Conservation (phyloP, 2,888 invertebrate genomes). For the Actias luna region DNA sequence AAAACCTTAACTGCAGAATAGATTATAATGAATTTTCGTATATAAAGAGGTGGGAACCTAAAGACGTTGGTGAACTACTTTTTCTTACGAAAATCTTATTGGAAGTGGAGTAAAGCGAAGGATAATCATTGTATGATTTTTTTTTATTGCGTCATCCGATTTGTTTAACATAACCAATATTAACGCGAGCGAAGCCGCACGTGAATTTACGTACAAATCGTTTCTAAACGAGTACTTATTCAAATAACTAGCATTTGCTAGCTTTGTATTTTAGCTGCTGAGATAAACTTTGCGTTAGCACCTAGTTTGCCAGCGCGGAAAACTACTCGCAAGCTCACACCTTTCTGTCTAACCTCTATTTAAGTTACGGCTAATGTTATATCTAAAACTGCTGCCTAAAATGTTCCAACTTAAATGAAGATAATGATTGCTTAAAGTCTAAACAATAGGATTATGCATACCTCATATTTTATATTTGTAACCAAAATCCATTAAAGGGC, state of each 20-base stretch:
- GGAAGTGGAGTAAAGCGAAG: no score
- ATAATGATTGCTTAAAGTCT: neutral
- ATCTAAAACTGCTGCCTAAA: neutral
- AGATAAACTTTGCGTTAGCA: conserved; percentile 4
- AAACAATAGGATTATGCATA: neutral
- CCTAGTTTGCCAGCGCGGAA: neutral
- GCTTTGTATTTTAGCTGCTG: neutral
- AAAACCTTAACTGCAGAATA: no score
- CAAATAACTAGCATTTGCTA: neutral
- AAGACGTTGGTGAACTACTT: no score
- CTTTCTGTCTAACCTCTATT: neutral
- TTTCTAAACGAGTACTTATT: neutral
- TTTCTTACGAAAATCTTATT: no score
- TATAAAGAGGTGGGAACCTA: no score
- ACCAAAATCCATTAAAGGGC: no score
- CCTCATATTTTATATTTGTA: no score
- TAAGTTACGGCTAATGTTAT: conserved; percentile 1
- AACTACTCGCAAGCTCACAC: conserved; percentile 1
- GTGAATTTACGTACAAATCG: neutral
- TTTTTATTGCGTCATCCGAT: no score
- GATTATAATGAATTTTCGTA: no score
- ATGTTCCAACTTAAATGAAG: neutral
- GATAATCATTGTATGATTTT: no score
- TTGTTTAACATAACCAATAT: no score
- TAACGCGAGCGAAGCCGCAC: neutral